phyloP scores from a whole-genome alignment of 2,797 vertebrate genomes.

The Microhierax caerulescens region DNA sequence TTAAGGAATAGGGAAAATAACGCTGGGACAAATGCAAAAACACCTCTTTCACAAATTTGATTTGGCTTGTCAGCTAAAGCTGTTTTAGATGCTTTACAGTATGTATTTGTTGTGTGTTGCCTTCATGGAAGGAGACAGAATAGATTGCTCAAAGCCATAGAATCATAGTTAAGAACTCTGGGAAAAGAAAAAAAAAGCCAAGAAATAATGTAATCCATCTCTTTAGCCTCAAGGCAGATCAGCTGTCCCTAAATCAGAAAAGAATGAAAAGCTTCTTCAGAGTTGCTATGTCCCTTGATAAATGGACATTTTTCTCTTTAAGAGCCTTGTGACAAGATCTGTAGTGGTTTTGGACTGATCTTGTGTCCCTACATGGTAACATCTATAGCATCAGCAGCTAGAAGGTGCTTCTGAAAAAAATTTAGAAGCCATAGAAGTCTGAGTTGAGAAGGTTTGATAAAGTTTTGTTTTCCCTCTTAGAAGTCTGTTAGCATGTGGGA shows the following conservation, averaged over 20 bases:
- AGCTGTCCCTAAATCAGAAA: not conserved
- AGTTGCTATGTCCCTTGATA: not conserved
- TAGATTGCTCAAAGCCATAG: not conserved
- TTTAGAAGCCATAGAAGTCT: not conserved
- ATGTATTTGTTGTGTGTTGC: not conserved
- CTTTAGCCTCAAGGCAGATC: slow-evolving; percentile 2
- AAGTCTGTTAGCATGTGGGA: not conserved
- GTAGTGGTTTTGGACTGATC: not conserved
- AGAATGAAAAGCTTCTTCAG: not conserved
- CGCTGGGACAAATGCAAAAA: not conserved
- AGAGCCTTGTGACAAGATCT: not conserved
- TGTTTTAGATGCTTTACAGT: not conserved
- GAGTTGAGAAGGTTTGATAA: not conserved
- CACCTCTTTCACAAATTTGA: not conserved
- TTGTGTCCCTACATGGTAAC: not conserved
- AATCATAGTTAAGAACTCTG: not conserved
- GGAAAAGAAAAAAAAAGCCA: not conserved
- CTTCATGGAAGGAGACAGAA: not conserved
- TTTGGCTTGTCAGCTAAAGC: not conserved
- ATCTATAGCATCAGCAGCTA: not conserved
- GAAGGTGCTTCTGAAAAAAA: not conserved
- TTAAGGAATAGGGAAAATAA: not conserved
- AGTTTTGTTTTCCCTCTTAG: not conserved
- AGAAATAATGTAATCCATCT: slow-evolving; percentile 6
- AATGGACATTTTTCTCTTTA: not conserved